Percentiles rank a stretch among this genome's conserved stretches.
Conservation (phyloP, 2,888 invertebrate genomes). For the Lithophane semibrunnea region DNA sequence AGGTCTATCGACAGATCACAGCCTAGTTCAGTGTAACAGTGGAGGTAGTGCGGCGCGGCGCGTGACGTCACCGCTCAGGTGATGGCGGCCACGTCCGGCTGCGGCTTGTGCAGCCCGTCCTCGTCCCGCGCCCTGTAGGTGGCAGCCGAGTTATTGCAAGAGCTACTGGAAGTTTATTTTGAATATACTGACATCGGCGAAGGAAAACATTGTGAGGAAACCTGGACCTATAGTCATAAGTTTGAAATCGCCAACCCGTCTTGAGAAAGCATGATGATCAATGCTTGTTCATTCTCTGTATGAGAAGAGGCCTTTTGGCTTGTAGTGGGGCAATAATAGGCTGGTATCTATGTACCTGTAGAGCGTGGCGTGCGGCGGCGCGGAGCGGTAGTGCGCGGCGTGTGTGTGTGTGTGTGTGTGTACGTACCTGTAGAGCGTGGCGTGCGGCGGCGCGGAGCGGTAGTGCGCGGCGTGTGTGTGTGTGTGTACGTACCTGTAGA, state of each 20-base stretch:
- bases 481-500: no score
- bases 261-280: neutral
- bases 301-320: neutral
- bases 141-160: neutral
- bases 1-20: constrained; percentile 88
- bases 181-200: neutral
- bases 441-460: no score
- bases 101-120: constrained; percentile 82
- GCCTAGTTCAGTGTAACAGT: constrained; percentile 82
- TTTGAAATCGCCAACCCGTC: neutral
- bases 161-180: no score
- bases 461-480: no score
- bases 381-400: no score
- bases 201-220: neutral
- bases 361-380: no score
- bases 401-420: no score
- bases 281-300: neutral
- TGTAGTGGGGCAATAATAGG: neutral
- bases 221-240: neutral
- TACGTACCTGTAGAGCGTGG: no score
- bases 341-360: neutral
- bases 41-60: constrained; percentile 69
- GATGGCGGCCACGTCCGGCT: constrained; percentile 82
- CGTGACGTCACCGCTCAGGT: constrained; percentile 66
- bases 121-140: constrained; percentile 83